These are phyloP conservation scores for Galagoides demidoff DNA, from an alignment of 2,797 vertebrate species.

Conservation along the genomic window DNA sequence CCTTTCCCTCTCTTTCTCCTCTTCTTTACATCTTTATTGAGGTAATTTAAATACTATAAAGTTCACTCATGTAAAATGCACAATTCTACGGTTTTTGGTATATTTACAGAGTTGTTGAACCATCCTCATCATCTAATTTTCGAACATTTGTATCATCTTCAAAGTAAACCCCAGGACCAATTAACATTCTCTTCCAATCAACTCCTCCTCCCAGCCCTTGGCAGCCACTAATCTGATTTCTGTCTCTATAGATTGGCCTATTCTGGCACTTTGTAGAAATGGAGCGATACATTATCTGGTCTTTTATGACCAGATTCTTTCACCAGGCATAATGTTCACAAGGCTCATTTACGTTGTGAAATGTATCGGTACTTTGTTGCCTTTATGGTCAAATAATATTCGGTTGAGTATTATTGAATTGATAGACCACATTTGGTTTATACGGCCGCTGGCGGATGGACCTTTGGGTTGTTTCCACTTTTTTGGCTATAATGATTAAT, in stretches of 20 bases:
- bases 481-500: neutral
- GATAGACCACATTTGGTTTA: neutral
- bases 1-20: neutral
- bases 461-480: neutral
- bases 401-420: neutral
- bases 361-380: neutral
- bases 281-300: neutral
- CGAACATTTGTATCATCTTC: neutral
- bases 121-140: slow-evolving; percentile 34
- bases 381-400: neutral
- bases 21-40: neutral
- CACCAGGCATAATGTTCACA: neutral
- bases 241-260: neutral
- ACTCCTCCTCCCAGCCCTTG: neutral
- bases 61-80: neutral
- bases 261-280: neutral
- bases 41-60: neutral
- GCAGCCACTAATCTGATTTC: neutral
- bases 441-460: neutral
- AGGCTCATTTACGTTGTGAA: neutral
- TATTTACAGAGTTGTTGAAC: neutral
- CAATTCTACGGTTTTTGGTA: neutral
- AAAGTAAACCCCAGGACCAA: neutral
- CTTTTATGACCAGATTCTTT: neutral
- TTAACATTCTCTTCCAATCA: neutral